Base-by-base conservation (phyloP, 1,140 invertebrate genomes). In the Aricia agestis region DNA sequence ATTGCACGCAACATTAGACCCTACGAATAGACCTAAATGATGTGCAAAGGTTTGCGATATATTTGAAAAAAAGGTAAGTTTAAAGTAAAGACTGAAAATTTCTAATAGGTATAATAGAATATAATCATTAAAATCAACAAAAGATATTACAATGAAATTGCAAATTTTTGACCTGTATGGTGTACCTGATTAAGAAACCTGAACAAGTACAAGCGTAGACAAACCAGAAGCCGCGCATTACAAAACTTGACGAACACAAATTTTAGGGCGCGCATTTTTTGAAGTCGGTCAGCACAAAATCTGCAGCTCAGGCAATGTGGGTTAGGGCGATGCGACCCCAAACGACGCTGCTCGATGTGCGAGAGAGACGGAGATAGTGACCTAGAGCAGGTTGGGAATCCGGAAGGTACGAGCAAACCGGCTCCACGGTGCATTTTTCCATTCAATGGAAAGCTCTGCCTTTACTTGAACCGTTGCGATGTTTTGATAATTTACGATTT, bases 371-470 rank as follows among this genome's bases (percentile, higher is more conserved):
- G 74, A 66, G 77, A 72, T 72, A 76, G 69, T 89, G 88, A 90
- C 88, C 88, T 90, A 89, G 83, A 90, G 83, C 88, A 90, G 88
- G 88, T 90, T 89, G 88, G 82, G 88, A 90, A 90, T 90, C 88
- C 88, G 88, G 88, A 90, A 90, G 86, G 85, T 88, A 90, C 76
- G 77, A 78, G 81, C 73, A 88, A 90, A 90, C 88, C 88, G 88
- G 88, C 86, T 90, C 68, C 78, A 76, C 76, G 78, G 74, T 86
- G 88, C 88, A 90, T 90, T 89, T 90, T 89, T 90, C 86, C 88
- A 87, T 86, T 89, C 86, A 89, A 84, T 89, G 86, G 88, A 90
- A 90, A 90, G 86, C 86, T 87, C 81, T 83, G 79, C 81, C 83
- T 82, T 79, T 83, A 78, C 82, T 73, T 82, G 73, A 80, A 81